Evolutionary conservation across 1,140 invertebrate species (phyloP).

Genomic region (Dolichoris vasculosae): DNA sequence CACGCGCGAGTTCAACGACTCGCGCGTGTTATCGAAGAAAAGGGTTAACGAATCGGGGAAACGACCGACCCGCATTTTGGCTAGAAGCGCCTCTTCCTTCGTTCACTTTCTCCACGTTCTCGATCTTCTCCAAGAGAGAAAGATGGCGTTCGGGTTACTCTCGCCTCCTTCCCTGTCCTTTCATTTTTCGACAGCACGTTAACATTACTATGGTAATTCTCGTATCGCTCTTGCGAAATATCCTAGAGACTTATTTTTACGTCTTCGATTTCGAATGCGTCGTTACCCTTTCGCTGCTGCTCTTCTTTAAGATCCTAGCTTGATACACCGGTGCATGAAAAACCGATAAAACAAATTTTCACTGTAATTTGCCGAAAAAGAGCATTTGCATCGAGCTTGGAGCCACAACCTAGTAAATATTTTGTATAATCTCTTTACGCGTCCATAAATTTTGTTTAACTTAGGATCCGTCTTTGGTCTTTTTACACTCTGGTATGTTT

Average conservation of each 20-base stretch:
- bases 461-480: not conserved
- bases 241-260: too few relatives aligned
- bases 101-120: not conserved
- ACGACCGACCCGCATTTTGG: not conserved
- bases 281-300: too few relatives aligned
- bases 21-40: not conserved
- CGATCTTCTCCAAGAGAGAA: not conserved
- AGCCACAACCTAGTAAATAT: not conserved
- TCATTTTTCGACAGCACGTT: too few relatives aligned
- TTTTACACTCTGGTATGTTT: not conserved
- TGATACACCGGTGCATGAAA: too few relatives aligned
- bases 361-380: not conserved
- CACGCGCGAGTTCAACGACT: too few relatives aligned
- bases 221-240: too few relatives aligned
- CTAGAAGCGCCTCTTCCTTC: not conserved
- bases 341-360: not conserved
- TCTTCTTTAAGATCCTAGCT: too few relatives aligned
- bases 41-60: not conserved
- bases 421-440: not conserved
- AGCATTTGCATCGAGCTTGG: not conserved
- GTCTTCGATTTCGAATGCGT: too few relatives aligned
- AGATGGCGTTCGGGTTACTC: too few relatives aligned
- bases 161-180: too few relatives aligned
- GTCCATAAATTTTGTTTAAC: not conserved
- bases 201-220: too few relatives aligned